Conservation (phyloP, 2,888 invertebrate genomes). For the Drosophila parthenogenetica region DNA sequence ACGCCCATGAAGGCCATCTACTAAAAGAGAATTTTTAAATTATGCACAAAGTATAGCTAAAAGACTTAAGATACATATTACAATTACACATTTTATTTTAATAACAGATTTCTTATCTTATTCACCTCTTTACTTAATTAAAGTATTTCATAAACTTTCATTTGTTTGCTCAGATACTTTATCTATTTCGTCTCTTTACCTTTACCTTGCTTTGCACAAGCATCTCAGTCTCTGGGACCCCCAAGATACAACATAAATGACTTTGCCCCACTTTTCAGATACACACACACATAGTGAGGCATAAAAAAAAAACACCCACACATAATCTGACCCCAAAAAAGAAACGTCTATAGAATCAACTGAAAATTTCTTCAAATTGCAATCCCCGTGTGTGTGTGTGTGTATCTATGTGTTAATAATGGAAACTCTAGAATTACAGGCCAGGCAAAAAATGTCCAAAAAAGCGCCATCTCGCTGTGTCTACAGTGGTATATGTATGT, state of each 20-base stretch:
- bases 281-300: slow-evolving; percentile 17
- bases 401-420: slow-evolving; percentile 37
- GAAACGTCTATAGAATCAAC: slow-evolving; percentile 36
- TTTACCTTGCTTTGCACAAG: slow-evolving; percentile 3
- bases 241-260: slow-evolving; percentile 61
- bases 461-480: slow-evolving; percentile 34
- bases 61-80: background rate
- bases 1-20: slow-evolving; percentile 52
- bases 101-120: background rate
- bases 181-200: background rate
- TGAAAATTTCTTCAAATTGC: slow-evolving; percentile 64
- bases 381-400: slow-evolving; percentile 37
- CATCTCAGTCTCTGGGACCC: slow-evolving; percentile 2
- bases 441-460: slow-evolving; percentile 72
- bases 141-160: background rate
- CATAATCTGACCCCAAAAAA: slow-evolving; percentile 62
- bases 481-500: slow-evolving; percentile 17
- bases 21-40: background rate
- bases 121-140: background rate
- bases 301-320: slow-evolving; percentile 28
- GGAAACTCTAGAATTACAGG: slow-evolving; percentile 76
- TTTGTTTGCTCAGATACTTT: background rate
- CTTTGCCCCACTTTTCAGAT: slow-evolving; percentile 63
- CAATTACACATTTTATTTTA: no score
- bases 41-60: background rate